Evolutionary conservation across 2,797 vertebrate species (phyloP).

Genomic region (Falco columbarius): DNA sequence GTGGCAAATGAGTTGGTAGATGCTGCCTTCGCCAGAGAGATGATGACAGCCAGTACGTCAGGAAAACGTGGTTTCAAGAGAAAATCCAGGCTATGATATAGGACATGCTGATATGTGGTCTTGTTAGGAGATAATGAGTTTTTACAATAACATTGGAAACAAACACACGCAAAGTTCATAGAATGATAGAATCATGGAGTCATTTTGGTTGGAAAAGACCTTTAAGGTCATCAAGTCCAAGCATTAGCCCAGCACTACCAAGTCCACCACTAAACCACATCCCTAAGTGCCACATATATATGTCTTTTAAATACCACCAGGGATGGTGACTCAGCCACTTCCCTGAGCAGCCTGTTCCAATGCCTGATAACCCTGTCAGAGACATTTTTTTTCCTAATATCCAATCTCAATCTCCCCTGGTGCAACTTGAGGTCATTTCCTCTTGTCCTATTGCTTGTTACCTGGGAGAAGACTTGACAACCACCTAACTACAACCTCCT

Average conservation of each 20-base stretch:
- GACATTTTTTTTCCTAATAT: no score
- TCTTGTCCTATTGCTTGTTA: no score
- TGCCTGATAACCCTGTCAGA: no score
- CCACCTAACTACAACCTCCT: no score
- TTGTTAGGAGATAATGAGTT: not conserved
- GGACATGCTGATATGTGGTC: not conserved
- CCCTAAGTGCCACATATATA: not conserved
- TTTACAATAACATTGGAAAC: not conserved
- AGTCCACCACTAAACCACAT: not conserved
- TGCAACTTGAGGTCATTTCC: no score
- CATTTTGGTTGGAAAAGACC: not conserved
- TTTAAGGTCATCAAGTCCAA: not conserved
- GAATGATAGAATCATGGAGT: not conserved
- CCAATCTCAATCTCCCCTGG: no score
- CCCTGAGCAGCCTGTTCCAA: not conserved
- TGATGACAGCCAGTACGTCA: not conserved
- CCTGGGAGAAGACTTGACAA: no score
- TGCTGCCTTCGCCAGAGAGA: not conserved
- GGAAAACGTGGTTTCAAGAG: not conserved
- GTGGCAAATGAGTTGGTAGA: not conserved
- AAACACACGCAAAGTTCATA: not conserved
- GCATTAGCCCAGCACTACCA: no score
- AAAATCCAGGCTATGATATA: not conserved
- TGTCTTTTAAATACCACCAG: not conserved
- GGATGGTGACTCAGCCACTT: not conserved